Conservation (phyloP, 1,140 invertebrate species). For the Polypedilum vanderplanki region DNA sequence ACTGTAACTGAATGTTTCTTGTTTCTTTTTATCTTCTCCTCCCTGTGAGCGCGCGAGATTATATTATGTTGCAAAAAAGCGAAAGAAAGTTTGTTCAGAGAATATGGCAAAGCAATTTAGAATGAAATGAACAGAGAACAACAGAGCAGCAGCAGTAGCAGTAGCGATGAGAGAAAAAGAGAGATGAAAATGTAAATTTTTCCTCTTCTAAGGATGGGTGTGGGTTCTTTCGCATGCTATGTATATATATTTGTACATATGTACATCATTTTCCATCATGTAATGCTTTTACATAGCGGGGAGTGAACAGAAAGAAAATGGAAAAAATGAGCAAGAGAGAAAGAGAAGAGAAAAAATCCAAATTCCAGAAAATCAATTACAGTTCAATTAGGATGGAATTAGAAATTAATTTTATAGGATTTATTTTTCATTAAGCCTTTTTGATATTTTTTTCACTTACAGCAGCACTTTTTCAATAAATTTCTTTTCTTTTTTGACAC, state of each 20-base stretch:
- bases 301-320: background rate
- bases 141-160: slow-evolving; percentile 8
- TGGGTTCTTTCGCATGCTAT: slow-evolving; percentile 1
- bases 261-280: background rate
- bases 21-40: too few species aligned
- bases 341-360: background rate
- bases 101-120: slow-evolving; percentile 18
- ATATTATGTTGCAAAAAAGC: background rate
- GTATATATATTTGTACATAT: background rate
- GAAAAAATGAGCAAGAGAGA: background rate
- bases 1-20: too few species aligned
- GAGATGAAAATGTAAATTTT: slow-evolving; percentile 19
- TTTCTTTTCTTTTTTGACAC: background rate
- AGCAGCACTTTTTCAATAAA: background rate
- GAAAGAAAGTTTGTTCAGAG: background rate
- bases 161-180: background rate
- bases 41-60: background rate
- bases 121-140: background rate
- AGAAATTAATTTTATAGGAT: slow-evolving; percentile 26
- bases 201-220: background rate
- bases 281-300: background rate
- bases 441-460: slow-evolving; percentile 12
- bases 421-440: background rate
- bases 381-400: slow-evolving; percentile 26
- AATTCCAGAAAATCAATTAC: slow-evolving; percentile 27